Conservation (phyloP, 92 coral and sea anemone species). For the Actinostola sp. region DNA sequence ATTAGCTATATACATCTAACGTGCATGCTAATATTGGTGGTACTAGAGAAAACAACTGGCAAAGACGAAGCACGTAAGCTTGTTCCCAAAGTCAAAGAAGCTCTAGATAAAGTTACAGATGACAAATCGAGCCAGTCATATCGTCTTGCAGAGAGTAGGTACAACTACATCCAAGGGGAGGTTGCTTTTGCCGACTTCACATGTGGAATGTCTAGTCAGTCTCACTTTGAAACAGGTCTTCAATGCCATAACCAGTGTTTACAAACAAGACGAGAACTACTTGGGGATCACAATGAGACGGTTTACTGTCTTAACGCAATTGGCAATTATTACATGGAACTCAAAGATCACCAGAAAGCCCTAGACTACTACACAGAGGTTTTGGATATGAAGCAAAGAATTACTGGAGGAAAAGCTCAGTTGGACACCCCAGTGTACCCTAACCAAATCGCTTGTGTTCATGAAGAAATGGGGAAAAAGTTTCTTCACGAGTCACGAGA, state of each 20-base stretch:
- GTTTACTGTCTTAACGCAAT: conserved; percentile 53
- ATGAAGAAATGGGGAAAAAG: conserved; percentile 34
- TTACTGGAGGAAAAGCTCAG: conserved; percentile 48
- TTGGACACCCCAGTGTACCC: conserved; percentile 53
- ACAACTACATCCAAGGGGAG: conserved; percentile 10
- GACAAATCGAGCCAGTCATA: conserved; percentile 7
- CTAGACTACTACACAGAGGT: conserved; percentile 42
- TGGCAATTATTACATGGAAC: conserved; percentile 47
- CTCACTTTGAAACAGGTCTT: neutral
- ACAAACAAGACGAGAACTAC: conserved; percentile 9
- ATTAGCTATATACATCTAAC: neutral
- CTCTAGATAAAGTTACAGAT: neutral
- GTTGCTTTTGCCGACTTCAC: neutral
- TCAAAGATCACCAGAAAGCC: conserved; percentile 26
- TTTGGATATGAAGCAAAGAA: conserved; percentile 44
- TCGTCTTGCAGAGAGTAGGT: conserved; percentile 16
- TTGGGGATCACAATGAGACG: conserved; percentile 52
- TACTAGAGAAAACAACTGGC: neutral
- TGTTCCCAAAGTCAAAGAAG: conserved; percentile 9
- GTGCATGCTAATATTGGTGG: neutral
- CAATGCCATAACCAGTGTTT: conserved; percentile 3
- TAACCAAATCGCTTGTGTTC: conserved; percentile 50
- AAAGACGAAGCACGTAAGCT: conserved; percentile 15
- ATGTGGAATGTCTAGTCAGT: neutral
- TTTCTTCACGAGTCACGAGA: conserved; percentile 14